phyloP scores from a whole-genome alignment of 1,140 invertebrate genomes.

The Drosophila carrolli region DNA sequence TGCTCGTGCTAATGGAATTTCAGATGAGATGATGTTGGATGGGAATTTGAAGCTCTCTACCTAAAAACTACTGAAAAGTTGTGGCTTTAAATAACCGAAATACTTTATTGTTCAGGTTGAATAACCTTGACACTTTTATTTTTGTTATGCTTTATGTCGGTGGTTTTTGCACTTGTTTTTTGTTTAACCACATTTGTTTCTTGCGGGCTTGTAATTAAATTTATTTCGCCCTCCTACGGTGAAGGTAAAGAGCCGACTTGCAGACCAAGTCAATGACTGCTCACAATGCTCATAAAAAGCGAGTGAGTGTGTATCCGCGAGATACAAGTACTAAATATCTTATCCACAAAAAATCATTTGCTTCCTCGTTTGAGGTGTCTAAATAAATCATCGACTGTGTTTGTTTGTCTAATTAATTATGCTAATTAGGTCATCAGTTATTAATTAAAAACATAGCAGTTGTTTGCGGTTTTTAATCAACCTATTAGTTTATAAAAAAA shows the following conservation, averaged over 20 bases:
- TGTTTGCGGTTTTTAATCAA: constrained; percentile 18
- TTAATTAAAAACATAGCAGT: constrained; percentile 21
- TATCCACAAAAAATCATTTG: constrained; percentile 14
- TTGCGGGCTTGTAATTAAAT: constrained; percentile 37
- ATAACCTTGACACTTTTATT: constrained; percentile 60
- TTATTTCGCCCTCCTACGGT: constrained; percentile 37
- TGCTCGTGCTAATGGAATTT: constrained; percentile 52
- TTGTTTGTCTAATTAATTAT: constrained; percentile 33
- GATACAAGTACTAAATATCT: constrained; percentile 3
- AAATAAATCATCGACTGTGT: constrained; percentile 21
- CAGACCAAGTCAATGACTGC: constrained; percentile 40
- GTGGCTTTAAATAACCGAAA: constrained; percentile 29
- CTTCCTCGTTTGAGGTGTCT: constrained; percentile 4
- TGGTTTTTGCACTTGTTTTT: constrained; percentile 15
- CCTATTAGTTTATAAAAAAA: constrained; percentile 16
- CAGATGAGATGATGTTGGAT: constrained; percentile 21
- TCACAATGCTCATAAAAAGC: constrained; percentile 7
- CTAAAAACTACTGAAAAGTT: constrained; percentile 18
- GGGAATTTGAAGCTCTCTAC: constrained; percentile 29
- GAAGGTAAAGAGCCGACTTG: constrained; percentile 25
- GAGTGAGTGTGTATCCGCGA: constrained; percentile 7
- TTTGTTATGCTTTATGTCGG: constrained; percentile 28
- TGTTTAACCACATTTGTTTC: constrained; percentile 20
- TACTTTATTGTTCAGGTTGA: constrained; percentile 53
- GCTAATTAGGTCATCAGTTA: constrained; percentile 30